A percentile compares a stretch with the other conserved stretches of the same genome.
phyloP scores from a whole-genome alignment of 2,113 vertebrate genomes.

The Lepisosteus oculatus region DNA sequence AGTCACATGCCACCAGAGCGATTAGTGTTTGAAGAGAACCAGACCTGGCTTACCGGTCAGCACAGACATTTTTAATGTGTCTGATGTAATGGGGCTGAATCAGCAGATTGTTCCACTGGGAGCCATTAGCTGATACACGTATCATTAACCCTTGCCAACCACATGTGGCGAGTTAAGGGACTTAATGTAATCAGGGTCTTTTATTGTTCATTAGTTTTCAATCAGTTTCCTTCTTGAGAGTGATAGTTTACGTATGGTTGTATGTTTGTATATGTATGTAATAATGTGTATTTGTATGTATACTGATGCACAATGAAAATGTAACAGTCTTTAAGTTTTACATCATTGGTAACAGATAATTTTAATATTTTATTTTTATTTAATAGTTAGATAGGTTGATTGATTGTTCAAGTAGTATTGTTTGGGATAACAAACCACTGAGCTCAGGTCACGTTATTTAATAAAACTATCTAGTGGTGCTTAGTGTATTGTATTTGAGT shows the following conservation, averaged over 20 bases:
- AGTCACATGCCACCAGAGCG: constrained; percentile 60
- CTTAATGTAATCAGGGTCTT: constrained; percentile 38
- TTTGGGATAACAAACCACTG: too few species aligned
- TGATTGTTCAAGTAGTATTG: too few species aligned
- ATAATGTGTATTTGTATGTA: too few species aligned
- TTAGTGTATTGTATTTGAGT: too few species aligned
- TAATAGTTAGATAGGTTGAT: too few species aligned
- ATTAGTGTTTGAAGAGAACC: constrained; percentile 72
- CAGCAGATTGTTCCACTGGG: constrained; percentile 80
- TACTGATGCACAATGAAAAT: too few species aligned
- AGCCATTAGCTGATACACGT: constrained; percentile 73
- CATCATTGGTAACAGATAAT: too few species aligned
- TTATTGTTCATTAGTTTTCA: background rate
- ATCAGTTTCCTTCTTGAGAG: background rate
- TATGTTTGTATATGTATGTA: background rate
- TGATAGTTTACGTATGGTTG: background rate
- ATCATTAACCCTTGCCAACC: constrained; percentile 75
- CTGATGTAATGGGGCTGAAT: constrained; percentile 82
- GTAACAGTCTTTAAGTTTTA: too few species aligned
- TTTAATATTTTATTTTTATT: too few species aligned
- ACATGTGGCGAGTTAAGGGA: constrained; percentile 42
- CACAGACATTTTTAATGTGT: constrained; percentile 77
- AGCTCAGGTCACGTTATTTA: too few species aligned
- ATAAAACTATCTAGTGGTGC: too few species aligned
- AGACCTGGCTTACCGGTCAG: constrained; percentile 69